Evolutionary conservation across 2,797 vertebrate species (phyloP).

Genomic region (Chelon labrosus): DNA sequence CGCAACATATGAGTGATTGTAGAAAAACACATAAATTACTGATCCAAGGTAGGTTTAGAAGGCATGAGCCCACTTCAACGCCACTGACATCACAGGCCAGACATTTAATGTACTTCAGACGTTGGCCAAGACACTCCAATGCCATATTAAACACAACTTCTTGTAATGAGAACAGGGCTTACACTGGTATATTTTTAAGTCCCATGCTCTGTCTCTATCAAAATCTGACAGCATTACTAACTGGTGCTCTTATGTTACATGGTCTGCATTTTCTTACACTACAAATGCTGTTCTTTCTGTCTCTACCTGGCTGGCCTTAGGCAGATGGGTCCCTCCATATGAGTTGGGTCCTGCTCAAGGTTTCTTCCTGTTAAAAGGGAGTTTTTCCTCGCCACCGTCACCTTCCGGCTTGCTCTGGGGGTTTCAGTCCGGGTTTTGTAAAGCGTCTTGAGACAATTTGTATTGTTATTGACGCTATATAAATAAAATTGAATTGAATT

Average conservation of each 20-base stretch:
- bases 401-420: no score
- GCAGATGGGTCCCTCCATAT: no score
- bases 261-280: constrained; percentile 46
- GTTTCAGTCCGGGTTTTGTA: no score
- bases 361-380: no score
- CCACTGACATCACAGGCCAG: constrained; percentile 66
- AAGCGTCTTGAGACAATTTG: no score
- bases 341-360: no score
- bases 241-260: neutral
- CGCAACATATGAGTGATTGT: constrained; percentile 62
- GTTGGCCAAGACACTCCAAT: constrained; percentile 59
- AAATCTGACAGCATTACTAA: constrained; percentile 19
- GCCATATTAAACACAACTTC: constrained; percentile 56
- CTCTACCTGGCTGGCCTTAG: no score
- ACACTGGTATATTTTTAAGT: constrained; percentile 6
- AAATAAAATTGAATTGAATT: no score
- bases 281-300: constrained; percentile 22
- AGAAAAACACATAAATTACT: constrained; percentile 67
- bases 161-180: constrained; percentile 44
- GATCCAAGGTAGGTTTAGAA: constrained; percentile 58
- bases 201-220: constrained; percentile 4
- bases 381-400: no score
- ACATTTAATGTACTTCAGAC: constrained; percentile 60
- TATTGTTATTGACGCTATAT: no score
- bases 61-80: constrained; percentile 59